These are phyloP conservation scores for Numenius phaeopus DNA, from an alignment of 2,797 vertebrate genomes.

Conservation along the genomic window DNA sequence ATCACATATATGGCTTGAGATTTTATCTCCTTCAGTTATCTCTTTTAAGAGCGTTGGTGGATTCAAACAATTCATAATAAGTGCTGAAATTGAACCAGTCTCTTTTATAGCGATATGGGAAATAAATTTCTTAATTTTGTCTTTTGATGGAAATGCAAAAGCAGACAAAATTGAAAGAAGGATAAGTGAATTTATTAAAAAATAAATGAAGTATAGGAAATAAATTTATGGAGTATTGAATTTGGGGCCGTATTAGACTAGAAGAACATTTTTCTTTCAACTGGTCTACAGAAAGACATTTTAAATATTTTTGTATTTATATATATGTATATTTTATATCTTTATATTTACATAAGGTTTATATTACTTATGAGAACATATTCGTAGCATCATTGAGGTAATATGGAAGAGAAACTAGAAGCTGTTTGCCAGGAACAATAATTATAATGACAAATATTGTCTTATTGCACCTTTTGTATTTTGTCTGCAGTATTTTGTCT, in stretches of 20 bases:
- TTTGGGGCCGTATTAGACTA: neutral
- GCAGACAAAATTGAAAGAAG: neutral
- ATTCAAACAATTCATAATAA: neutral
- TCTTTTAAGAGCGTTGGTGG: neutral
- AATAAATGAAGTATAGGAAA: neutral
- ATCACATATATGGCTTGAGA: neutral
- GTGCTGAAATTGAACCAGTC: neutral
- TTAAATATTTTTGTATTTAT: neutral
- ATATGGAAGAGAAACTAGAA: neutral
- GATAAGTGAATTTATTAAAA: neutral
- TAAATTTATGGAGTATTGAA: neutral
- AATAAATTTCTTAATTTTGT: neutral
- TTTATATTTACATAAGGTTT: neutral
- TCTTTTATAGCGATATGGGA: neutral
- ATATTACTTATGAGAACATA: neutral
- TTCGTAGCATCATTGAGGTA: neutral
- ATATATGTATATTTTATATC: too few relatives aligned
- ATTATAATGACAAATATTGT: neutral
- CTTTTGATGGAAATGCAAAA: neutral
- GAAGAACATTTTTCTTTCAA: neutral
- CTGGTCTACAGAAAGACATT: neutral
- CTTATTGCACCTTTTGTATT: neutral
- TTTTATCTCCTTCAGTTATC: neutral
- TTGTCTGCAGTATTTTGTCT: neutral
- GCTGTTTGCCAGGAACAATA: neutral